Evolutionary conservation across 1,140 invertebrate species (phyloP), one percentile per base, ranked within the genome.

Genomic region (Elysia chlorotica): DNA sequence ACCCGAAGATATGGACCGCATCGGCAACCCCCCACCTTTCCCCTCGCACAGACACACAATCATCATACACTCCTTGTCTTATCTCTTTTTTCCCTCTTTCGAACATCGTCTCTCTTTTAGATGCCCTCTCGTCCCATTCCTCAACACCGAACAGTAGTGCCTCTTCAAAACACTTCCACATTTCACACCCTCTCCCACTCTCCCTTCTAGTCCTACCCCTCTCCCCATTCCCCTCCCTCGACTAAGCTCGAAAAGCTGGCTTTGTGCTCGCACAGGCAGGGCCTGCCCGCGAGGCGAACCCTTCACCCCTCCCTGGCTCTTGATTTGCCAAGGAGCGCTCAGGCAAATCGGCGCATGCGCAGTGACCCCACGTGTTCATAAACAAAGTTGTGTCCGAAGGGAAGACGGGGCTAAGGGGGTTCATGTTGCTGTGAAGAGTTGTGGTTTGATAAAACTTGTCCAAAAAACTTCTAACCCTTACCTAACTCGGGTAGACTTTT

Each of bases 331-430:
- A 80, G 62, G n/a, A 81, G 76, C 73, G 75, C 66, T 77, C 70
- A 74, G 75, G 79, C 76, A 75, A 23, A 62, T 56, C 72, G 35
- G 71, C 79, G 80, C 84, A 84, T 86, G 84, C 84, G 84, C 80
- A 81, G 37, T 81, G 65, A 62, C 66, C 78, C 76, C 84, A 86
- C 84, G 84, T 86, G 84, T 84, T 83, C 80, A 83, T 83, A 84
- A 84, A 83, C 80, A 84, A 83, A 80, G 81, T 83, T 82, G n/a
- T n/a, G n/a, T n/a, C n/a, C 76, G 73, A 77, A 76, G 80, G 75
- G 75, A 81, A 80, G 81, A 78, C 80, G 75, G 78, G 72, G 77
- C 76, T 78, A 76, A 75, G 74, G 65, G 65, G 61, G 37, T 63
- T 35, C 6, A 37, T 63, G 61, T 63, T 28, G 35, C 21, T 57